Conservation (phyloP, 2,797 vertebrate species). For the Netta rufina region DNA sequence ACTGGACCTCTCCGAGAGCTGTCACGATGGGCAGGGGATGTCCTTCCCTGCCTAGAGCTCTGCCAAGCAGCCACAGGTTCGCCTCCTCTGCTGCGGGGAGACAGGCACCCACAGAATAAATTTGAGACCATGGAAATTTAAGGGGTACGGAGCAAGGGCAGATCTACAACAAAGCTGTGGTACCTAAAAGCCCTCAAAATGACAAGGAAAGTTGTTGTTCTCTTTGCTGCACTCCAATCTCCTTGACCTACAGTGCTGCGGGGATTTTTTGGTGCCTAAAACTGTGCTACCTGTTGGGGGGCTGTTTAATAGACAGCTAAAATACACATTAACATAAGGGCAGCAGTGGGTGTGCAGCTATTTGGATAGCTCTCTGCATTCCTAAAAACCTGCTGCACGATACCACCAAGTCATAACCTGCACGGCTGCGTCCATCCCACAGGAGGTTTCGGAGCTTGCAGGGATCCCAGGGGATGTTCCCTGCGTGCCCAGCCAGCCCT, state of each 20-base stretch:
- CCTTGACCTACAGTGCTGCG: background rate
- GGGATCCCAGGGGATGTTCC: rapidly evolving
- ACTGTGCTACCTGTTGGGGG: rapidly evolving
- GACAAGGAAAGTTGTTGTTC: background rate
- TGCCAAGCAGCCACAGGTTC: background rate
- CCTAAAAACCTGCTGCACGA: background rate
- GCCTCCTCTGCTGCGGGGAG: rapidly evolving
- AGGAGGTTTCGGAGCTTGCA: rapidly evolving
- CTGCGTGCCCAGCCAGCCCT: background rate
- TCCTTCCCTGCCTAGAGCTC: background rate
- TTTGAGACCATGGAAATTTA: background rate
- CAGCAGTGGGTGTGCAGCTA: background rate
- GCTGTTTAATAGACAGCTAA: background rate
- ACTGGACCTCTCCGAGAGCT: background rate
- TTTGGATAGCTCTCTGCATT: background rate
- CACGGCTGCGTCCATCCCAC: background rate
- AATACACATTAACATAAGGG: background rate
- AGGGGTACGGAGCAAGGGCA: background rate
- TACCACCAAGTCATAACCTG: background rate
- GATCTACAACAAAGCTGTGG: too few relatives aligned
- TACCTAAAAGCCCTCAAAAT: background rate
- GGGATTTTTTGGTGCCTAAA: background rate
- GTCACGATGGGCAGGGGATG: background rate
- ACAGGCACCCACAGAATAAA: too few relatives aligned
- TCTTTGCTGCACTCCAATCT: background rate